A percentile compares a stretch with the other conserved stretches of the same genome.
These are phyloP conservation scores for Drosophila carrolli DNA, from an alignment of 1,140 invertebrate species.

Conservation along the genomic window DNA sequence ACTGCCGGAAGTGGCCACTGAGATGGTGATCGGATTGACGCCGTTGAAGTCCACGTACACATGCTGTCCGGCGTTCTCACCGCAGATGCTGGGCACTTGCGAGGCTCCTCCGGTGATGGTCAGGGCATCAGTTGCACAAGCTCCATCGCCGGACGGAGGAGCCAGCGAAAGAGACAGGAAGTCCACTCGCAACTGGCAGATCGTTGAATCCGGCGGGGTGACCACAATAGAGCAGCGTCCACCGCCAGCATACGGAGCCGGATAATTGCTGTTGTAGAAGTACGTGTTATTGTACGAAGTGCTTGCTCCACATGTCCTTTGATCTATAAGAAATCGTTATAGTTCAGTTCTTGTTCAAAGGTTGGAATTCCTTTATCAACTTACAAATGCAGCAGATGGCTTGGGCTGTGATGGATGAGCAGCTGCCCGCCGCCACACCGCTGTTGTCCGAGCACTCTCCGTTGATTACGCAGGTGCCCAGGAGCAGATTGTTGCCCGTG, in stretches of 20 bases:
- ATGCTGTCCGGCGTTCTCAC: conserved; percentile 92
- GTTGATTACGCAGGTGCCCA: conserved; percentile 91
- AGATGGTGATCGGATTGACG: conserved; percentile 88
- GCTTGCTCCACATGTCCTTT: conserved; percentile 88
- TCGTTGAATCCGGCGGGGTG: conserved; percentile 88
- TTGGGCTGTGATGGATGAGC: conserved; percentile 88
- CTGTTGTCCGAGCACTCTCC: conserved; percentile 90
- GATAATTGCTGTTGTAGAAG: conserved; percentile 91
- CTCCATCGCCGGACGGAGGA: conserved; percentile 90
- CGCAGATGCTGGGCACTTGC: conserved; percentile 90
- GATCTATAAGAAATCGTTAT: conserved; percentile 85
- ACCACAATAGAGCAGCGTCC: conserved; percentile 90
- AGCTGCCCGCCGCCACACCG: conserved; percentile 89
- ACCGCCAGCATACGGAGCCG: conserved; percentile 88
- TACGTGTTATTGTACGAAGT: conserved; percentile 92
- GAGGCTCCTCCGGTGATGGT: conserved; percentile 89
- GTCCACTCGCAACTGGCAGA: conserved; percentile 92
- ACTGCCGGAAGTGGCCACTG: conserved; percentile 87
- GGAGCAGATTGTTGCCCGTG: conserved; percentile 87
- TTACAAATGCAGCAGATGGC: conserved; percentile 92
- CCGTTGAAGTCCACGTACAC: conserved; percentile 92
- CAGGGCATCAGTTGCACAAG: conserved; percentile 89
- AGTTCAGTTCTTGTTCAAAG: background rate
- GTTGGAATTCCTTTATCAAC: conserved; percentile 64
- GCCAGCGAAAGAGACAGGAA: conserved; percentile 90